A percentile compares a stretch with the other conserved stretches of the same genome.
Evolutionary conservation across 2,888 invertebrate genomes (phyloP).

Genomic region (Cephus spinipes): DNA sequence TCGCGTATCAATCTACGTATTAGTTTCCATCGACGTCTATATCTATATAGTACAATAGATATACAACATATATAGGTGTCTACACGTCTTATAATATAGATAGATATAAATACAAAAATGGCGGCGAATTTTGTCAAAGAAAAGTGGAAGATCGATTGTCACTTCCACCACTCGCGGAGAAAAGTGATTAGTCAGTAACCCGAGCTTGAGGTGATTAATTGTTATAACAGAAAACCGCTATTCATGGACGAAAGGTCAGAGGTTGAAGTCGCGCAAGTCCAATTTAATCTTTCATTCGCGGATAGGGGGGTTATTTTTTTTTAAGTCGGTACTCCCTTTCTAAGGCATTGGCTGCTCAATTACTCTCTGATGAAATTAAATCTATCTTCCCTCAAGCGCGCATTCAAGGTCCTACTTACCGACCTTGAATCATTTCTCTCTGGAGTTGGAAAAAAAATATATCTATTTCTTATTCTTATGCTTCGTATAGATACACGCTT

Average conservation of each 20-base stretch:
- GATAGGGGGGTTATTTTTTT: not conserved
- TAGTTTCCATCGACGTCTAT: too few relatives aligned
- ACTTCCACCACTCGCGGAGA: not conserved
- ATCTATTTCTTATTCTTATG: too few relatives aligned
- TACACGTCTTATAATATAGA: too few relatives aligned
- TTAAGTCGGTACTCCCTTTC: not conserved
- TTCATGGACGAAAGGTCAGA: not conserved
- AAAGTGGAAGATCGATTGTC: not conserved
- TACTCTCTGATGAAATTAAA: constrained; percentile 1
- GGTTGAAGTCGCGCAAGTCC: not conserved
- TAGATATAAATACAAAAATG: not conserved
- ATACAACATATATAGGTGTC: too few relatives aligned
- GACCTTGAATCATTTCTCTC: too few relatives aligned
- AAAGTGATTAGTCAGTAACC: not conserved
- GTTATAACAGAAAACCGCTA: not conserved
- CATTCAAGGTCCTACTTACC: too few relatives aligned
- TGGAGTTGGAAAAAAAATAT: too few relatives aligned
- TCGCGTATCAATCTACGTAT: too few relatives aligned
- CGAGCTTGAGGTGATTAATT: constrained; percentile 1
- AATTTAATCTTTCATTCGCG: constrained; percentile 1
- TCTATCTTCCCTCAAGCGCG: not conserved
- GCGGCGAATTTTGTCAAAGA: not conserved
- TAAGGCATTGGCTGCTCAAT: not conserved
- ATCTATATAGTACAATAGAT: too few relatives aligned
- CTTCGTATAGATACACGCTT: too few relatives aligned